Evolutionary conservation across 2,113 vertebrate species (phyloP).

Genomic region (Bagarius yarrelli): DNA sequence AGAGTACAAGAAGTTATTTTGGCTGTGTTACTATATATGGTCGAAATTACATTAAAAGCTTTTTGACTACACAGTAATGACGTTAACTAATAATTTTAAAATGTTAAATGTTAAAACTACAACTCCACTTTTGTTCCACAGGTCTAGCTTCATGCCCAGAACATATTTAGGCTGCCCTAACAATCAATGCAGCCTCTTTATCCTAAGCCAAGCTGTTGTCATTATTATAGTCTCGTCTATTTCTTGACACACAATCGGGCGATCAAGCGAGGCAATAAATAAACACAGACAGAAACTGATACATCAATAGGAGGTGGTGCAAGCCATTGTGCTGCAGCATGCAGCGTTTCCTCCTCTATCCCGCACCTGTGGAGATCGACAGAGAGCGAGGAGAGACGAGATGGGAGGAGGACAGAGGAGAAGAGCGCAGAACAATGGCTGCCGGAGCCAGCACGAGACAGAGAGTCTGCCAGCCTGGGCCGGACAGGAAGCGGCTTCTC

Average conservation of each 20-base stretch:
- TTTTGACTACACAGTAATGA: too few relatives aligned
- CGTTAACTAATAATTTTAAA: neutral
- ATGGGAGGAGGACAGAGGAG: conserved; percentile 64
- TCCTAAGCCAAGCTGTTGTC: conserved; percentile 17
- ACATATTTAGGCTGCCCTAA: conserved; percentile 1
- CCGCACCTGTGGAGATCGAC: conserved; percentile 66
- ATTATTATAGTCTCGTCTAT: conserved; percentile 31
- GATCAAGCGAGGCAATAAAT: conserved; percentile 53
- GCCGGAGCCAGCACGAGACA: conserved; percentile 72
- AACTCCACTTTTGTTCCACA: neutral
- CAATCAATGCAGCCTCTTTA: neutral
- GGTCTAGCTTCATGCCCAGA: too few relatives aligned
- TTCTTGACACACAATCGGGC: conserved; percentile 41
- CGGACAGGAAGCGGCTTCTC: conserved; percentile 74
- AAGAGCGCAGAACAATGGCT: conserved; percentile 69
- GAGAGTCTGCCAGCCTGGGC: conserved; percentile 69
- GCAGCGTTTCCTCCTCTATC: conserved; percentile 57
- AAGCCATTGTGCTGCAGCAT: conserved; percentile 62
- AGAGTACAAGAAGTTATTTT: too few relatives aligned
- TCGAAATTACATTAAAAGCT: too few relatives aligned
- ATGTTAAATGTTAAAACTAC: too few relatives aligned
- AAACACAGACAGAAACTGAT: conserved; percentile 54
- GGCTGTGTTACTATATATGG: too few relatives aligned
- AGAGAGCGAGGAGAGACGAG: conserved; percentile 46
- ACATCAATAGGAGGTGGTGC: conserved; percentile 63